Evolutionary conservation across 2,888 invertebrate species (phyloP).

Genomic region (Alviniconcha strummeri): DNA sequence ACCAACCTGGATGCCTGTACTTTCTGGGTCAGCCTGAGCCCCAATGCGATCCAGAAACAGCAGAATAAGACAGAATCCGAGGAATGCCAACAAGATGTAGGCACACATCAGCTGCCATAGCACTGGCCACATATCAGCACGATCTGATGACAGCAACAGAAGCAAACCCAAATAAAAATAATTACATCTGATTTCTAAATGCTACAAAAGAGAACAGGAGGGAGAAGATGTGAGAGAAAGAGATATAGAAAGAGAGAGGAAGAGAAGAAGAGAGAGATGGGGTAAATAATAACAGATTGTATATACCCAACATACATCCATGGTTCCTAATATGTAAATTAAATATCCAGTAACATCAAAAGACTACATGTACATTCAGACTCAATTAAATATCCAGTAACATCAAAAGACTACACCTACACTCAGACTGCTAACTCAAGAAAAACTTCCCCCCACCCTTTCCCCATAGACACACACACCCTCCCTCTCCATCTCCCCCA

Average conservation of each 20-base stretch:
- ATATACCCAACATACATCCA: background rate
- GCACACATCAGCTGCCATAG: constrained; percentile 70
- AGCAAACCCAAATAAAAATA: background rate
- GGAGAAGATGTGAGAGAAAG: background rate
- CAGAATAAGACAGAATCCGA: constrained; percentile 67
- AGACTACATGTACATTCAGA: too few relatives aligned
- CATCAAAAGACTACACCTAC: too few relatives aligned
- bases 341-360: too few relatives aligned
- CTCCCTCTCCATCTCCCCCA: too few relatives aligned
- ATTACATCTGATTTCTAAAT: background rate
- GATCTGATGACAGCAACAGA: constrained; percentile 26
- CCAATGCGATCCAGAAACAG: constrained; percentile 69
- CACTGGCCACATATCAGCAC: constrained; percentile 46
- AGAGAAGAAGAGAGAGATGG: background rate
- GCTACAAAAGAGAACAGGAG: too few relatives aligned
- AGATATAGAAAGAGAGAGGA: constrained; percentile 17
- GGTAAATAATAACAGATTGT: constrained; percentile 12
- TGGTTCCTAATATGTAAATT: too few relatives aligned
- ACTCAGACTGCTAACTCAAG: too few relatives aligned
- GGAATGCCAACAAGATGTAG: constrained; percentile 67
- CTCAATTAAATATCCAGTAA: too few relatives aligned
- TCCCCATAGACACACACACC: too few relatives aligned
- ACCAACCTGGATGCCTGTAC: constrained; percentile 63
- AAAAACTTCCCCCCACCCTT: too few relatives aligned
- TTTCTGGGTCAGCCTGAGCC: constrained; percentile 65